Conservation (phyloP, 2,797 vertebrate genomes). For the Sternotherus odoratus region DNA sequence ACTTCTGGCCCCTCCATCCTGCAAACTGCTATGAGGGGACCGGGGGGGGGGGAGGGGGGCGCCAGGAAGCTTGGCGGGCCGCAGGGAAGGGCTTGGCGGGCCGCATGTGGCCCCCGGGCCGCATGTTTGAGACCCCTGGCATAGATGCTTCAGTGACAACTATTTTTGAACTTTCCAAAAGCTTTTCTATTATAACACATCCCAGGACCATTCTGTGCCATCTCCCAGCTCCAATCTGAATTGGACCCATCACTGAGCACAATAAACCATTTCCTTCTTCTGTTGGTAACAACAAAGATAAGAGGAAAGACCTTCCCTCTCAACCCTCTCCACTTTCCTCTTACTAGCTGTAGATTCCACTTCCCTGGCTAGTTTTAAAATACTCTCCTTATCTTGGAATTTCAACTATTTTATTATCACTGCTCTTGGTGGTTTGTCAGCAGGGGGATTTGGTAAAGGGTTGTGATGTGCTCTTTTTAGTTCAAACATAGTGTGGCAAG, state of each 20-base stretch:
- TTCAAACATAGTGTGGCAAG: too few relatives aligned
- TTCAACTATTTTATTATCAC: background rate
- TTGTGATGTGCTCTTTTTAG: background rate
- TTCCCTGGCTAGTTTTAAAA: background rate
- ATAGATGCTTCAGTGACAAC: background rate
- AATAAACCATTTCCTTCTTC: constrained; percentile 3
- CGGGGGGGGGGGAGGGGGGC: too few relatives aligned
- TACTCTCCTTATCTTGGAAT: background rate
- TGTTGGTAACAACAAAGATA: background rate
- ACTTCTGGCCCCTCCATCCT: too few relatives aligned
- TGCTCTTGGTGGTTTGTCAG: background rate
- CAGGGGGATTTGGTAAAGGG: background rate
- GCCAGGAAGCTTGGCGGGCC: too few relatives aligned
- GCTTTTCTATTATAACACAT: constrained; percentile 1
- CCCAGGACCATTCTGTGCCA: background rate
- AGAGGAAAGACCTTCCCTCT: background rate
- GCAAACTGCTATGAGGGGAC: too few relatives aligned
- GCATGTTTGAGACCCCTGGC: too few relatives aligned
- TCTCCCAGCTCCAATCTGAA: background rate
- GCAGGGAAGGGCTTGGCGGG: too few relatives aligned
- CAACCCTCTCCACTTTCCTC: too few relatives aligned
- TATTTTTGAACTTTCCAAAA: background rate
- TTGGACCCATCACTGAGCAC: background rate
- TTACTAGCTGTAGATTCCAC: background rate
- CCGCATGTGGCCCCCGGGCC: too few relatives aligned